Conservation (phyloP, 37 sponge, comb jelly and placozoan genomes). For the Tethya wilhelma region DNA sequence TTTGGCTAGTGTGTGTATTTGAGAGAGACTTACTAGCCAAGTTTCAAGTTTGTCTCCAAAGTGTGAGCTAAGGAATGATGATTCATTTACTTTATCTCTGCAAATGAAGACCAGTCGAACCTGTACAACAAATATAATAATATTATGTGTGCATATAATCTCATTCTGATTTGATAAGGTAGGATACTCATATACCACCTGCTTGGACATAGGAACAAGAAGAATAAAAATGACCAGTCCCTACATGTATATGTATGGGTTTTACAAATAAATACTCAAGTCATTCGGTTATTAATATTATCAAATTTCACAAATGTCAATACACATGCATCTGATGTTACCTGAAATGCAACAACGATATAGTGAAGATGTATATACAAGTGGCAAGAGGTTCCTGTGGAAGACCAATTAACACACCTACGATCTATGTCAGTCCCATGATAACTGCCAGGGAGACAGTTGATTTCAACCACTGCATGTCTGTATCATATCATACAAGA, state of each 20-base stretch:
- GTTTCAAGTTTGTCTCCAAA: neutral
- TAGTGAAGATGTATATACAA: slow-evolving; percentile 47
- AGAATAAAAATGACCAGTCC: slow-evolving; percentile 34
- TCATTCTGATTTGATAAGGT: neutral
- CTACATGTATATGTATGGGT: slow-evolving; percentile 5
- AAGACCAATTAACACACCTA: slow-evolving; percentile 52
- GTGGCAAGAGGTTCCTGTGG: neutral
- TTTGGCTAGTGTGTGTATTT: too few species aligned
- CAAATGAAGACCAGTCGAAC: neutral
- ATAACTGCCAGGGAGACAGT: slow-evolving; percentile 30
- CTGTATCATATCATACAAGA: neutral
- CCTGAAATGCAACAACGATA: slow-evolving; percentile 58
- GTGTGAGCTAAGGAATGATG: neutral
- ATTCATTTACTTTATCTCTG: neutral
- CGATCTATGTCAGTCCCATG: slow-evolving; percentile 59
- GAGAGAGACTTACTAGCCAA: slow-evolving; percentile 1
- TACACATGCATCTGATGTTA: slow-evolving; percentile 6
- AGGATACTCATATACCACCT: slow-evolving; percentile 3
- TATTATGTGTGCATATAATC: neutral
- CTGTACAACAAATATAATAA: neutral
- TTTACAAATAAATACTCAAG: neutral
- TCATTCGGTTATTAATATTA: neutral
- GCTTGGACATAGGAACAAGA: slow-evolving; percentile 11
- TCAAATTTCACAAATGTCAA: neutral
- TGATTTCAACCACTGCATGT: slow-evolving; percentile 42